Evolutionary conservation across 2,888 invertebrate genomes (phyloP), one percentile per base, ranked within the genome.

Genomic region (Archips xylosteana): DNA sequence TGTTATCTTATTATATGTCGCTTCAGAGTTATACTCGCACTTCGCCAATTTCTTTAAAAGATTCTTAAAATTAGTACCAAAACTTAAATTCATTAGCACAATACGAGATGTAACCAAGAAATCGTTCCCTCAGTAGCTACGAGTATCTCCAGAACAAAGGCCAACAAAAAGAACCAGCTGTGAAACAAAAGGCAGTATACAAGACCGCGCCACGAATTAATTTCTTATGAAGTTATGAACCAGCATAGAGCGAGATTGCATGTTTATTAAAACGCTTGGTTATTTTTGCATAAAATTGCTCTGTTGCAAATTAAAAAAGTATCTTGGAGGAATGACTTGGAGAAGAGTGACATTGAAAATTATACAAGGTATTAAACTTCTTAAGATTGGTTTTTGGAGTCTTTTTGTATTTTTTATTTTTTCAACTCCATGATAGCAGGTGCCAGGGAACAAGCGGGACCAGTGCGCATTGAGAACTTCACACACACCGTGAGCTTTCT

Each of bases 131-230:
- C 54, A 4, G 36, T 36, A 32, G 32, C 49, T 62, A 42, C 23
- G 23, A 23, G 23, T 23, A 23, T 63, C 63, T 47, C 5, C 5
- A 49, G 34, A 64, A 64, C 64, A 64, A 64, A 47, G 62, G 12
- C 23, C 23, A 23, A 23, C 23, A 45, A 32, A 49, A n/a, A 4
- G 64, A 64, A 49, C 64, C 49, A 64, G 49, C 32, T 23, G 2
- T n/a, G 9, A 45, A 42, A 64, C 49, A 64, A 64, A 49, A n/a
- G 49, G 12, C 63, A 3, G 15, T 23, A 36, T 34, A 63, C 47
- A 63, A 63, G 23, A 45, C 15, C 47, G 64, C 45, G 49, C 9
- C 47, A 49, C 23, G 47, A 64, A 49, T 64, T 64, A 47, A 34
- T 64, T 49, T 34, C 49, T 64, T 49, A 64, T 36, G 49, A 36